phyloP scores from a whole-genome alignment of 2,113 vertebrate genomes.

The Oreochromis tanganicae region DNA sequence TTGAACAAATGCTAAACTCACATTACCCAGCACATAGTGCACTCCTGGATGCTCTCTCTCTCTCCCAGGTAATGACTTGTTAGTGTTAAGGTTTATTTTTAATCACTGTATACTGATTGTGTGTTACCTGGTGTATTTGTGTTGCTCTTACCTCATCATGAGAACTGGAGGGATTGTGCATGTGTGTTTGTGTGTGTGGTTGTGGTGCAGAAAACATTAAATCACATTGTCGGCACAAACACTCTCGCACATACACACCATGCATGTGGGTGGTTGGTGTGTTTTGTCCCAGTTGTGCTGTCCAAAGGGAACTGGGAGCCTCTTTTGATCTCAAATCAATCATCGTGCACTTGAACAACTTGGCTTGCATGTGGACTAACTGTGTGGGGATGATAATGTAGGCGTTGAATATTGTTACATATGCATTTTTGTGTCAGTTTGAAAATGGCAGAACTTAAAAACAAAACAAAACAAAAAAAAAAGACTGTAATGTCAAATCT shows the following conservation, averaged over 20 bases:
- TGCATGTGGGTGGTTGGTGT: slow-evolving; percentile 51
- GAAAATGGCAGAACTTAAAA: slow-evolving; percentile 67
- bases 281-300: slow-evolving; percentile 41
- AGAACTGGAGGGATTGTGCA: slow-evolving; percentile 68
- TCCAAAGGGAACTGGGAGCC: slow-evolving; percentile 36
- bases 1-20: neutral
- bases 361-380: slow-evolving; percentile 70
- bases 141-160: slow-evolving; percentile 70
- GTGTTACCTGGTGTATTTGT: slow-evolving; percentile 53
- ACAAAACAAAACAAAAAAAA: slow-evolving; percentile 36
- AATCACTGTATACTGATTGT: slow-evolving; percentile 47
- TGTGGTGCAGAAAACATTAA: slow-evolving; percentile 15
- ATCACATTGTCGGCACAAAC: neutral
- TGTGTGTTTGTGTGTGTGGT: neutral
- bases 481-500: slow-evolving; percentile 74
- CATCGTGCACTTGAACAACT: slow-evolving; percentile 72
- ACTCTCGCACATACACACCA: slow-evolving; percentile 9
- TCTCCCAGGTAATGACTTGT: slow-evolving; percentile 16
- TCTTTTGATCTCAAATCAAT: slow-evolving; percentile 57
- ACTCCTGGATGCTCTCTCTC: slow-evolving; percentile 31
- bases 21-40: slow-evolving; percentile 9
- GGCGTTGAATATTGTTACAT: slow-evolving; percentile 70
- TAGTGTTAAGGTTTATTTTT: slow-evolving; percentile 25
- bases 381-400: slow-evolving; percentile 65
- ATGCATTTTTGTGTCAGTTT: slow-evolving; percentile 73